Evolutionary conservation across 1,140 invertebrate genomes (phyloP), one percentile per base, ranked within the genome.

Genomic region (Zaprionus kolodkinae): DNA sequence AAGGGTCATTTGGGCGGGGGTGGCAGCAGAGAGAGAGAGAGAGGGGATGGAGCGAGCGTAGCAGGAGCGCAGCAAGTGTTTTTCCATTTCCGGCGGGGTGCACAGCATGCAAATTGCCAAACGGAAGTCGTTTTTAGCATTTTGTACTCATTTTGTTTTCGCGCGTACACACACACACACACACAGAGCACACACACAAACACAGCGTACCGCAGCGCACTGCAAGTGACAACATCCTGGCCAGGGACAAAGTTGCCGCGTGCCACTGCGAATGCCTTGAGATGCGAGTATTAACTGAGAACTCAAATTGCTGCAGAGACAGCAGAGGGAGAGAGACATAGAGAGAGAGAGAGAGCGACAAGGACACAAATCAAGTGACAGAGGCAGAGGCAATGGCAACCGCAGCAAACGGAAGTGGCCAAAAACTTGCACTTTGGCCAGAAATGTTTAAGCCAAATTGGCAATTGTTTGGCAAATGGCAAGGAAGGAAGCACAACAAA

Each of bases 101-200:
- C 69, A 65, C 84, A 88, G 84, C 84, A 88, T 88, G 84, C 85
- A 88, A 88, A 88, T 88, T 88, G 77, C 69, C 63, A 79, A 57
- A 50, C 84, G 84, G 84, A 88, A 88, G 84, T 88, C 77, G 71
- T 81, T 88, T 82, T 84, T 81, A 88, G 80, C 81, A 84, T 87
- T 88, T 89, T 87, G 76, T 83, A 87, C 79, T 82, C 83, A 86
- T 87, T 87, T 87, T 80, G 84, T 88, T 84, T 87, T 78, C 75
- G 74, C 74, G 77, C 70, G 61, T 71, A 86, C 38, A 78, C 72
- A 64, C 64, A 85, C 50, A 64, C 63, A 74, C 33, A 67, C 52
- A 70, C 65, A 70, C 43, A 36, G 1, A 1, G 1, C 15, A 48
- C 40, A 40, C 9, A 61, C 25, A 27, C 25, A 27, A 1, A 2